These are phyloP conservation scores for Heliconius nattereri DNA, from an alignment of 1,140 invertebrate genomes.

Conservation along the genomic window DNA sequence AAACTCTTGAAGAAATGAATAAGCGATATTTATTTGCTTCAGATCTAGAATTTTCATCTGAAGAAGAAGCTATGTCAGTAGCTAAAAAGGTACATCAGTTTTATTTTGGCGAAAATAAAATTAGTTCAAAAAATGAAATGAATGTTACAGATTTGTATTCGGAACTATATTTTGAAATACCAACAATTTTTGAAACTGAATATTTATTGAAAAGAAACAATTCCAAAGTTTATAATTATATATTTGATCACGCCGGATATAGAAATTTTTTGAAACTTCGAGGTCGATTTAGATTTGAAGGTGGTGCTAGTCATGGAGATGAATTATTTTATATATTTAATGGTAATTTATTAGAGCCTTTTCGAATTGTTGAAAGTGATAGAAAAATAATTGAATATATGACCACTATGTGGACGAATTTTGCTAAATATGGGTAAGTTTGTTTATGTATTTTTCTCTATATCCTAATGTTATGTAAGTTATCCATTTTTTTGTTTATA, in stretches of 20 bases:
- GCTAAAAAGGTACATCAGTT: constrained; percentile 54
- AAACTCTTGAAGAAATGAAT: constrained; percentile 55
- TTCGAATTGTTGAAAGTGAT: constrained; percentile 52
- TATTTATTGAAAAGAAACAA: constrained; percentile 41
- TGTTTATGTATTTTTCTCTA: neutral
- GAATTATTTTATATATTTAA: constrained; percentile 74
- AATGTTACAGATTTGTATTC: constrained; percentile 61
- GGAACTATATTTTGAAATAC: constrained; percentile 67
- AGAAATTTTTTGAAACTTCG: constrained; percentile 62
- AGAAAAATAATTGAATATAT: constrained; percentile 54
- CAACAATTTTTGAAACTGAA: constrained; percentile 60
- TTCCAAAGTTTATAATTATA: constrained; percentile 64
- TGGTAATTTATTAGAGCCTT: constrained; percentile 41
- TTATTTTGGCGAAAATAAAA: constrained; percentile 62
- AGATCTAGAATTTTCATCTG: constrained; percentile 59
- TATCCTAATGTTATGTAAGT: neutral
- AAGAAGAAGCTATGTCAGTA: constrained; percentile 44
- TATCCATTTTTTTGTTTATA: no score
- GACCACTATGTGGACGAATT: constrained; percentile 70
- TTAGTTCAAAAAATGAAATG: constrained; percentile 51
- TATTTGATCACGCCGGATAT: constrained; percentile 61
- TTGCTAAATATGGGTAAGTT: constrained; percentile 72
- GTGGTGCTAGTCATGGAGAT: constrained; percentile 68
- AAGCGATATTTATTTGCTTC: constrained; percentile 63
- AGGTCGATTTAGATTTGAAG: constrained; percentile 44